Conservation (phyloP, 30 jellyfish, hydroid and myxozoan genomes). For the Hydractinia echinata region DNA sequence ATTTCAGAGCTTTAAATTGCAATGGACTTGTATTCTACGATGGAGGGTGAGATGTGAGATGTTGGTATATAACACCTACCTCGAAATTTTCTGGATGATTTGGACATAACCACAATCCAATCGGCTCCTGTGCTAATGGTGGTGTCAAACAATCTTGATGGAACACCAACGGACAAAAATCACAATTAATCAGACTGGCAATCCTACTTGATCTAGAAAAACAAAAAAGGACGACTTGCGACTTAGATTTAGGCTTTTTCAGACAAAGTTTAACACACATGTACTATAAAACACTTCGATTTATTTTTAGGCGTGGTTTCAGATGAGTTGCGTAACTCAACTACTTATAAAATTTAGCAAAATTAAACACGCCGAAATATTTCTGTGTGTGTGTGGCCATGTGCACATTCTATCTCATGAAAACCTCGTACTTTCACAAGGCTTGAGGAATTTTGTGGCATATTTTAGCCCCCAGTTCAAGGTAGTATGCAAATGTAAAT, state of each 20-base stretch:
- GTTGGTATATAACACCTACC: constrained; percentile 31
- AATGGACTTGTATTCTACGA: too few species aligned
- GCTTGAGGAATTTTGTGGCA: too few species aligned
- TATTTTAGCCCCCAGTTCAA: too few species aligned
- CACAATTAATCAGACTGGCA: constrained; percentile 67
- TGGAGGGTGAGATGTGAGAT: too few species aligned
- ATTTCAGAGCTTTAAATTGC: too few species aligned
- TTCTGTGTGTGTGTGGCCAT: too few species aligned
- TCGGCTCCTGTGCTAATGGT: constrained; percentile 92
- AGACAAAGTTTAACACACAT: neutral
- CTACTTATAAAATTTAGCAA: too few species aligned
- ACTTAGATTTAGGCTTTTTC: neutral
- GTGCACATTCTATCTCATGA: too few species aligned
- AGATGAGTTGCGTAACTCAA: too few species aligned
- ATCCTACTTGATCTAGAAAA: constrained; percentile 41
- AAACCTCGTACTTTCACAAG: too few species aligned
- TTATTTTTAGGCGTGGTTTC: neutral
- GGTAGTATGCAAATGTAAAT: too few species aligned
- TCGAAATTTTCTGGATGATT: constrained; percentile 91
- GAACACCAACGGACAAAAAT: constrained; percentile 87
- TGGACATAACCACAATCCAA: constrained; percentile 96
- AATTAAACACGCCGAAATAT: too few species aligned
- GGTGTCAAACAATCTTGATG: constrained; percentile 96
- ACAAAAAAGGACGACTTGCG: neutral
- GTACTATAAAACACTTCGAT: neutral